Evolutionary conservation across 2,888 invertebrate genomes (phyloP), one percentile per base, ranked within the genome.

Genomic region (Sussaba pulchella): DNA sequence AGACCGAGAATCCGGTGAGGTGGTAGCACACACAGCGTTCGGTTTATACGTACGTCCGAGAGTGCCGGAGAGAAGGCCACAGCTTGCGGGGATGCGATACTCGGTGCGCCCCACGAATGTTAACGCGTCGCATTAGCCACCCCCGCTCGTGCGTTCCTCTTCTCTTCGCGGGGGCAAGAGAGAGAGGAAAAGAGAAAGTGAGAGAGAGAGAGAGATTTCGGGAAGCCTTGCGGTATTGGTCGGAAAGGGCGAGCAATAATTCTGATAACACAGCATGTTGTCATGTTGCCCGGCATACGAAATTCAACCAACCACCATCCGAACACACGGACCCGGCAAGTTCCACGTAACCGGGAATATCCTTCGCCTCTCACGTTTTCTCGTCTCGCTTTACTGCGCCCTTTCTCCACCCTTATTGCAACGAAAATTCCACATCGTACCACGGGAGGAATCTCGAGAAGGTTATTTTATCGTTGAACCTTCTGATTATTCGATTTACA

Each of bases 251-350:
- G 74, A 83, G 90, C 89, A 91, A 91, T 91, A 91, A 91, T 91
- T 91, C 88, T 91, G 91, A 91, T 91, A 91, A 91, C 91, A 88
- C 91, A 91, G 90, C 91, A 91, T 91, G 91, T 91, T 91, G 91
- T 91, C 90, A 89, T 90, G 91, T 90, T 88, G 90, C 88, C 84
- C 88, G 87, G 91, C 91, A 91, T 91, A 91, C 91, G 86, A 90
- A 91, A 90, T 89, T 85, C 82, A 73, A 24, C 77, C 77, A 77
- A 77, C 77, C 73, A 70, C 50, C 69, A 57, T 47, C 77, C 36
- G 73, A 12, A 17, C 54, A 41, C 19, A 17, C 24, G 19, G 31
- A 17, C 8, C 6, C 47, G 8, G 17, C 21, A 12, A 12, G 19
- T 5, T 14, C 19, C 41, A 12, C 24, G 31, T 21, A 57, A 50